A percentile compares a stretch with the other conserved stretches of the same genome.
These are phyloP conservation scores for Apaloderma vittatum DNA, from an alignment of 2,113 vertebrate genomes.

Conservation along the genomic window DNA sequence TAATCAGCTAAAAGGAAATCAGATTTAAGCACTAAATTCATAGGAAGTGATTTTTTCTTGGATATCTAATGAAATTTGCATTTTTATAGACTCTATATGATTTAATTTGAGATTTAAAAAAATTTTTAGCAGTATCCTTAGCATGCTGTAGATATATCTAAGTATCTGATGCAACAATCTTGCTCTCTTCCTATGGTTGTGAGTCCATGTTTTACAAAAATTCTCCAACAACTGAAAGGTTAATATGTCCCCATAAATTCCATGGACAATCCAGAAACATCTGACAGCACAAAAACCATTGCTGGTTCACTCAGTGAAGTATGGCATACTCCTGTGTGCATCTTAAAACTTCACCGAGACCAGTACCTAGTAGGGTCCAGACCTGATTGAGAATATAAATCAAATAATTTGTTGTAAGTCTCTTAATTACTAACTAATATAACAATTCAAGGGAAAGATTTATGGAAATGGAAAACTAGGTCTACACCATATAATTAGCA, in stretches of 20 bases:
- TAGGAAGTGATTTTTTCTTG: constrained; percentile 6
- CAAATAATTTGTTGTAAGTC: constrained; percentile 19
- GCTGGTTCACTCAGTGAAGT: not conserved
- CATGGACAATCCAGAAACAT: not conserved
- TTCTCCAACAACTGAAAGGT: not conserved
- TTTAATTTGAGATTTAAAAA: not conserved
- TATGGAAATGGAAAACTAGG: constrained; percentile 26
- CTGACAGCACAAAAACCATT: not conserved
- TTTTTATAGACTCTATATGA: not conserved
- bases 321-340: not conserved
- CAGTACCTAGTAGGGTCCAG: not conserved
- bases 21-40: constrained; percentile 2
- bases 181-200: not conserved
- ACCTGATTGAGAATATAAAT: not conserved
- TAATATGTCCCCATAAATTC: not conserved
- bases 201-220: not conserved
- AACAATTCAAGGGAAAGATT: constrained; percentile 13
- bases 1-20: constrained; percentile 13
- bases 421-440: constrained; percentile 19
- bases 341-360: not conserved
- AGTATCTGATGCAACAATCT: not conserved
- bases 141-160: not conserved
- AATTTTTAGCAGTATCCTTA: not conserved
- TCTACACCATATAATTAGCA: constrained; percentile 31
- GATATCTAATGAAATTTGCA: constrained; percentile 19